Evolutionary conservation across 2,888 invertebrate species (phyloP), one percentile per base, ranked within the genome.

Genomic region (Zele albiditarsus): DNA sequence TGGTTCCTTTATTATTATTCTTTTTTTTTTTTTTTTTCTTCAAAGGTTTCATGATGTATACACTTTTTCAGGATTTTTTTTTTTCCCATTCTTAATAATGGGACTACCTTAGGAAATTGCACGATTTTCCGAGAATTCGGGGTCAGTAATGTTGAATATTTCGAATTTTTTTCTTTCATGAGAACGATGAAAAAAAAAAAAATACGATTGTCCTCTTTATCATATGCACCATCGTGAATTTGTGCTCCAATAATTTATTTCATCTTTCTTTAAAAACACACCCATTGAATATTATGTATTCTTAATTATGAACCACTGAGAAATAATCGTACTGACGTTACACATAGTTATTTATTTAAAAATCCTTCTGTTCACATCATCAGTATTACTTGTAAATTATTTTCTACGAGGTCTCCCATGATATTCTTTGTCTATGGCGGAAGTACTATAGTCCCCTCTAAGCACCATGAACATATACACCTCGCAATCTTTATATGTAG

Each of bases 81-180:
- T 31, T 27, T 67, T 31, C 53, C 53, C 53, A 20, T 68, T 23
- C 14, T 12, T 16, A 69, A 60, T 69, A 69, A 69, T 69, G 27
- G 69, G 58, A 69, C 69, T 53, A 53, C 38, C 57, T 27, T 27
- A 58, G 53, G 69, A 69, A 69, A 69, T 69, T 69, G 69, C 58
- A 69, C 16, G 23, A 57, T 58, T 69, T 67, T 69, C 69, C 38
- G 16, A 38, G 69, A 69, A 69, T 58, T 38, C 25, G 12, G 25
- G 25, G 46, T 38, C 25, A 66, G 38, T n/a, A 2, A 33, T 27
- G 57, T 33, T 16, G n/a, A 31, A 49, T 53, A 58, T 69, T 69
- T 69, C 14, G 16, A 23, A 68, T 10, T 3, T n/a, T 20, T 67
- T 68, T 68, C 46, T 46, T 27, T 66, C 2, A 23, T 27, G 12